A percentile compares a stretch with the other conserved stretches of the same genome.
Evolutionary conservation across 2,888 invertebrate species (phyloP).

Genomic region (Chrysolina americana): DNA sequence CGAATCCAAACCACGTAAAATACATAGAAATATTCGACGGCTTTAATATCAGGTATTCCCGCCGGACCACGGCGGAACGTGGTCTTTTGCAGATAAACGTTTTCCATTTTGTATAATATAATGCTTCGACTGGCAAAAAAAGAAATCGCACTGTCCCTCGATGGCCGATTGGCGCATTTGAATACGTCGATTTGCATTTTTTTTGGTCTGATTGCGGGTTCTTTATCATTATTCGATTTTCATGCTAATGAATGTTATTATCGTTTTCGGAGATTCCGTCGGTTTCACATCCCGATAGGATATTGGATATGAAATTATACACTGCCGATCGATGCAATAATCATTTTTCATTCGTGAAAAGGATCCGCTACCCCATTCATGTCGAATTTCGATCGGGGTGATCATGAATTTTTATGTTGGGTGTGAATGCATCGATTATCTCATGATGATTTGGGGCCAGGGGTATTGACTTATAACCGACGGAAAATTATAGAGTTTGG

Average conservation of each 20-base stretch:
- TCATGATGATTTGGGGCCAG: neutral
- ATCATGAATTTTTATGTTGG: constrained; percentile 12
- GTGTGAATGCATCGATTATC: neutral
- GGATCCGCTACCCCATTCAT: constrained; percentile 5
- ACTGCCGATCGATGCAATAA: constrained; percentile 22
- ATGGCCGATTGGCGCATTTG: constrained; percentile 44
- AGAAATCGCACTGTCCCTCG: constrained; percentile 40
- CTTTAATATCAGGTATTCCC: constrained; percentile 10
- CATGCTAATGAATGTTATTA: constrained; percentile 45
- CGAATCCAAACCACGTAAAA: neutral
- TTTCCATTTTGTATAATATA: constrained; percentile 43
- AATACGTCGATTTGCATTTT: constrained; percentile 45
- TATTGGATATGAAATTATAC: constrained; percentile 31
- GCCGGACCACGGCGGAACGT: constrained; percentile 37
- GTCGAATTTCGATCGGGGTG: neutral
- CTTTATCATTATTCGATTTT: constrained; percentile 43
- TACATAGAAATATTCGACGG: constrained; percentile 11
- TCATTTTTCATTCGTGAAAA: constrained; percentile 29
- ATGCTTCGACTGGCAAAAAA: constrained; percentile 36
- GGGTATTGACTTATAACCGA: neutral
- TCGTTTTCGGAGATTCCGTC: constrained; percentile 38
- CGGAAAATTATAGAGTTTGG: too few relatives aligned
- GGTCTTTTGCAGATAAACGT: constrained; percentile 40
- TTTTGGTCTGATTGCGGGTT: constrained; percentile 39
- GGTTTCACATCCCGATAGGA: constrained; percentile 22